Evolutionary conservation across 2,888 invertebrate genomes (phyloP), one percentile per base, ranked within the genome.

Genomic region (Pristionchus japonicus): DNA sequence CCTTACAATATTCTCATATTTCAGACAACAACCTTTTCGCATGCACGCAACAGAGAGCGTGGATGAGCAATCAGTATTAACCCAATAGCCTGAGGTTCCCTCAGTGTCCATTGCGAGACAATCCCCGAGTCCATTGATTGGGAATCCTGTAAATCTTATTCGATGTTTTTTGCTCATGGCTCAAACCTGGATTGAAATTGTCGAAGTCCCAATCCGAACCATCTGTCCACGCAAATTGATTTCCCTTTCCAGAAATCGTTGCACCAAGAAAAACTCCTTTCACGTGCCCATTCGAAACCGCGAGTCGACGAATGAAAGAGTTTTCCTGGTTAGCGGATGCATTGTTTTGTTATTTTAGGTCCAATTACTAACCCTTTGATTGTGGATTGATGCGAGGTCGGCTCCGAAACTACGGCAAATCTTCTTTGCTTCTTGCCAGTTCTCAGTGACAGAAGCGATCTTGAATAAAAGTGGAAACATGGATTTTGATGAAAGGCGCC

Each of bases 81-180:
- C 23, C 70, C 70, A 74, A 13, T 20, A 17, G 17, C 70, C 70
- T 17, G 34, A 40, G 4, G 70, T 11, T 40, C 40, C 23, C 7
- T 74, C 40, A 23, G 70, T 40, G 9, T 74, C 70, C 70, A 74
- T 74, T 1, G 23, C 23, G 11, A 74, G 20, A 15, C 70, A 74
- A 74, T 74, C 40, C 40, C 70, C 70, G 9, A 74, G 70, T 11
- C 70, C 70, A 17, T 74, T 20, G 1, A 37, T 20, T 1, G 70
- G 70, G 40, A 74, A 74, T 40, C 70, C 70, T 74, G n/a, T 13
- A 34, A 67, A n/a, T n/a, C n/a, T n/a, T n/a, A n/a, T n/a, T n/a
- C n/a, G 23, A 52, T 52, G 1, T 7, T 52, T 52, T 20, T 52
- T 52, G 52, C 17, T 61, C 6, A 20, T 23, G 13, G 11, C 20